These are phyloP conservation scores for Pollenia angustigena DNA, from an alignment of 2,888 invertebrate species.

Conservation along the genomic window DNA sequence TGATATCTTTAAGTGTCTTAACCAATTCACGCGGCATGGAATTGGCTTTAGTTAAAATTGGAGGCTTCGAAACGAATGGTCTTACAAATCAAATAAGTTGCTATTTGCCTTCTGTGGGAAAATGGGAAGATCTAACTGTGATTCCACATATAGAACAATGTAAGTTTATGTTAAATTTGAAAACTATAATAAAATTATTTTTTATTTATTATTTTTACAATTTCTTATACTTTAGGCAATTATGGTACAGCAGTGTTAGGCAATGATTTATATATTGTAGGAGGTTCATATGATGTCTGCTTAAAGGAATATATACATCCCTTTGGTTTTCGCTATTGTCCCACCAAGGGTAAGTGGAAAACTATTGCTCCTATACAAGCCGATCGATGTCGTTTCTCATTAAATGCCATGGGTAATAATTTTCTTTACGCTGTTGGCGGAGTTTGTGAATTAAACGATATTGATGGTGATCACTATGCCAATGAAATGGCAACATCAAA, in stretches of 20 bases:
- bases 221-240: conserved; percentile 82
- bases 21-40: conserved; percentile 89
- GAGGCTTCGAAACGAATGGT: conserved; percentile 88
- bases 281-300: conserved; percentile 89
- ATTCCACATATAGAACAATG: conserved; percentile 91
- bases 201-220: background rate
- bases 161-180: conserved; percentile 70
- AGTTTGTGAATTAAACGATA: conserved; percentile 86
- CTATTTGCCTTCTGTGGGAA: conserved; percentile 86
- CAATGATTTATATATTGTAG: conserved; percentile 89
- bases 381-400: conserved; percentile 88
- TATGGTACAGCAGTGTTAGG: conserved; percentile 89
- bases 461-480: conserved; percentile 82
- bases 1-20: conserved; percentile 79
- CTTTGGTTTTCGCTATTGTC: conserved; percentile 88
- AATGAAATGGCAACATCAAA: conserved; percentile 81
- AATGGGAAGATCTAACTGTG: conserved; percentile 88
- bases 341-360: conserved; percentile 87
- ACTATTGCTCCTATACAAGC: conserved; percentile 88
- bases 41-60: conserved; percentile 88
- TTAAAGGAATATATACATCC: conserved; percentile 89
- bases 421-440: conserved; percentile 88
- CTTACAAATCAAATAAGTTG: conserved; percentile 89
- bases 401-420: conserved; percentile 85
- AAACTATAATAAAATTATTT: background rate